Base-by-base conservation (phyloP, 2,888 invertebrate species). In the Tetragonula carbonaria region DNA sequence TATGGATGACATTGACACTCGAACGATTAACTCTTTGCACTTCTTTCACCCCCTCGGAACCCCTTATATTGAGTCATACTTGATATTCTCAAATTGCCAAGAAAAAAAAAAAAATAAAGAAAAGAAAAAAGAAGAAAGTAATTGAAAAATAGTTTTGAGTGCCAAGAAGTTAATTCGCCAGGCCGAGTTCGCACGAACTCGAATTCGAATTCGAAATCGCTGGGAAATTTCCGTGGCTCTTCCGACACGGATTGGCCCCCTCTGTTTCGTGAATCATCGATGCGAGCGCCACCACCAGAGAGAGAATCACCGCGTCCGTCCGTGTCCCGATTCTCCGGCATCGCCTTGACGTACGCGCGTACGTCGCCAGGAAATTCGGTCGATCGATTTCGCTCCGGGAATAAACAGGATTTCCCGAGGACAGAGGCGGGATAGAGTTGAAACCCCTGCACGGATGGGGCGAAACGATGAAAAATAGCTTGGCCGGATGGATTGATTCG, bases 251-350 rank as follows among this genome's bases (percentile, higher is more conserved):
- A 11, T 28, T 11, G 3, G 8, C 11, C 16, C 18, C 11, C 4
- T 18, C 21, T 33, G n/a, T 66, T 21, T 11, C 62, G 5, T 18
- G 55, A 73, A 73, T n/a, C 72, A 73, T n/a, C 72, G 72, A 73
- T 21, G 73, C 18, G 0, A 71, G 71, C 59, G 50, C 14, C 33
- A 51, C 73, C 33, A 33, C 2, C 33, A 33, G 33, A 33, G 33
- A 33, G 53, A 53, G 66, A 74, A 74, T 74, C 74, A 53, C 51
- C 23, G 33, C 28, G 28, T 13, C 74, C 50, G 28, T 13, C 74
- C 74, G 65, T 33, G 74, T 74, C 53, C 74, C 65, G 74, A 74
- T 74, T 74, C 51, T 74, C 74, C 63, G n/a, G n/a, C 53, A 65
- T 65, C 65, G 63, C 50, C 53, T 45, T n/a, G n/a, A 38, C 55